phyloP scores from a whole-genome alignment of 2,888 invertebrate genomes.

The Heliothis peltigera region DNA sequence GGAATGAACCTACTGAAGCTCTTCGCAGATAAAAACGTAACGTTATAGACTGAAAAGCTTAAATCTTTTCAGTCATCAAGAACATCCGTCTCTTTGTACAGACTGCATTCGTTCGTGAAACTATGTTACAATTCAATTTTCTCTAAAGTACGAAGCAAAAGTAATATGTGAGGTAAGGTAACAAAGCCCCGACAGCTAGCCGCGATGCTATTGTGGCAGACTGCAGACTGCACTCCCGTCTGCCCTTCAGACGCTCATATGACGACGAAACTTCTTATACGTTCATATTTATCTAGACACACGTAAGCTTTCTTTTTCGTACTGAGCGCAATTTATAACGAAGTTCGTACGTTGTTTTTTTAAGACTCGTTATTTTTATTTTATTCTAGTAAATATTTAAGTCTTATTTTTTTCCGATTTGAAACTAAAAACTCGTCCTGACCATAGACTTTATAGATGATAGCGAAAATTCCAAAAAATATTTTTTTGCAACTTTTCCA shows the following conservation, averaged over 20 bases:
- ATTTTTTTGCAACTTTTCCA: slow-evolving; percentile 55
- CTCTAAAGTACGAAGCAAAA: slow-evolving; percentile 59
- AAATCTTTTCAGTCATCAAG: slow-evolving; percentile 38
- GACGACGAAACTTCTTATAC: slow-evolving; percentile 38
- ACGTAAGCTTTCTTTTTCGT: slow-evolving; percentile 7
- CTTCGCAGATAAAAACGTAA: slow-evolving; percentile 17
- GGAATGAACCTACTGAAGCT: background rate
- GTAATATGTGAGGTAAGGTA: slow-evolving; percentile 71
- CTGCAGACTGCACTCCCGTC: slow-evolving; percentile 54
- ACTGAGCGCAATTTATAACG: background rate
- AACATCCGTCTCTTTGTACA: slow-evolving; percentile 32
- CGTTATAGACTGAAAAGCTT: slow-evolving; percentile 19
- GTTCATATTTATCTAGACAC: slow-evolving; percentile 35
- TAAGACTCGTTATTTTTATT: slow-evolving; percentile 5
- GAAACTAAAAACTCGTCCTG: background rate
- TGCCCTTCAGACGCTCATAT: slow-evolving; percentile 62
- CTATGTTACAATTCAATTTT: slow-evolving; percentile 66
- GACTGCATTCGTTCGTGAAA: slow-evolving; percentile 48
- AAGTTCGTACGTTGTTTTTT: background rate
- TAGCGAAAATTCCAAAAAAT: slow-evolving; percentile 9
- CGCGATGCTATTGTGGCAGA: slow-evolving; percentile 65
- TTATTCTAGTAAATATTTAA: background rate
- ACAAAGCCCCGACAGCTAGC: slow-evolving; percentile 69
- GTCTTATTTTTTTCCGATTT: background rate
- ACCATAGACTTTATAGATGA: no score